A percentile compares a stretch with the other conserved stretches of the same genome.
These are phyloP conservation scores for Odontamblyopus rebecca DNA, from an alignment of 2,797 vertebrate species.

Conservation along the genomic window DNA sequence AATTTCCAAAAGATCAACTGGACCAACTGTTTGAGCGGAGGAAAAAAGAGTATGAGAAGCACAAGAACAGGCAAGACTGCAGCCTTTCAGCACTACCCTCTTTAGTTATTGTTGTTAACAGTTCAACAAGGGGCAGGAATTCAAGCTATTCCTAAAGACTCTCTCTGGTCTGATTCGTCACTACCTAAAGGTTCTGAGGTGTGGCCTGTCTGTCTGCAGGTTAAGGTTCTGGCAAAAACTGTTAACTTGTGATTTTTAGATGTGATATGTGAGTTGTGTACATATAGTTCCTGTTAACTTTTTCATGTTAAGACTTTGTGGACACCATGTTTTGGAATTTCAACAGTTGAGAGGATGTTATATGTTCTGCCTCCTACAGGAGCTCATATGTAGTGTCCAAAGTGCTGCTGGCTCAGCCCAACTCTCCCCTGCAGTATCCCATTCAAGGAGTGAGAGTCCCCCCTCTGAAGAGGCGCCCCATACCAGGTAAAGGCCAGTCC, in stretches of 20 bases:
- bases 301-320: no score
- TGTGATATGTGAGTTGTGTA: no score
- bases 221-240: no score
- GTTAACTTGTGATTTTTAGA: no score
- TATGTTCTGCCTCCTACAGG: slow-evolving; percentile 22
- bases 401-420: slow-evolving; percentile 41
- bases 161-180: no score
- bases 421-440: slow-evolving; percentile 62
- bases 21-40: slow-evolving; percentile 11
- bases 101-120: neutral
- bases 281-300: no score
- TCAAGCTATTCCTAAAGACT: no score
- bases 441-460: slow-evolving; percentile 48
- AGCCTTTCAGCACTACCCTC: neutral
- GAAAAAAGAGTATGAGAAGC: slow-evolving; percentile 14
- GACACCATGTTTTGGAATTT: no score
- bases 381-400: slow-evolving; percentile 23
- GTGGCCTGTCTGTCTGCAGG: no score
- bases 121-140: no score
- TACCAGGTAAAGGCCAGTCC: slow-evolving; percentile 46
- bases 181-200: no score
- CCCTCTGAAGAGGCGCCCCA: slow-evolving; percentile 37
- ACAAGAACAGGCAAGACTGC: slow-evolving; percentile 20
- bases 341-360: no score
- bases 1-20: slow-evolving; percentile 1